phyloP scores from a whole-genome alignment of 2,113 vertebrate genomes.

The Dryoscopus gambensis region DNA sequence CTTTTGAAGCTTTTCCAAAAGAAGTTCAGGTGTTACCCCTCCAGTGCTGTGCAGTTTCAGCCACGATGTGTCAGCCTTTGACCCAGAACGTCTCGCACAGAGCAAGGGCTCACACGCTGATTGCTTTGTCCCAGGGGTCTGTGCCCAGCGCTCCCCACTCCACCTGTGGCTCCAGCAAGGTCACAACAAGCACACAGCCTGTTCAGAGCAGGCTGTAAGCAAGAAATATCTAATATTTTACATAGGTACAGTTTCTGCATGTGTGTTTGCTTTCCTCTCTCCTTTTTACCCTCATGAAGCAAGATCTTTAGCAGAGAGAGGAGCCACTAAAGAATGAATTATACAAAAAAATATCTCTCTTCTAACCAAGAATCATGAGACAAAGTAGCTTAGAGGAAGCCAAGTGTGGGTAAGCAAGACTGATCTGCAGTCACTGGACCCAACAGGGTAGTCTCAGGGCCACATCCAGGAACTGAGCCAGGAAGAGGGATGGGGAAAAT shows the following conservation, averaged over 20 bases:
- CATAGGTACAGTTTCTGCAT: neutral
- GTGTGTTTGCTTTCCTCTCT: neutral
- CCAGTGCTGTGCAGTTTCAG: neutral
- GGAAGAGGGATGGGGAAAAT: neutral
- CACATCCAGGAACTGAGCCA: neutral
- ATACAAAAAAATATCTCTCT: neutral
- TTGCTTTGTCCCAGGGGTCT: neutral
- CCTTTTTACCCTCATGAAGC: neutral
- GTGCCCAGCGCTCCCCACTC: neutral
- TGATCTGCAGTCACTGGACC: neutral
- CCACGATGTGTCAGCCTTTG: neutral
- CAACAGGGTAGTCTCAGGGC: neutral
- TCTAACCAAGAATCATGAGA: neutral
- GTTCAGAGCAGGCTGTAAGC: neutral
- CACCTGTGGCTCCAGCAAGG: neutral
- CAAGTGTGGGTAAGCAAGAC: neutral
- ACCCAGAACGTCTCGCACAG: neutral
- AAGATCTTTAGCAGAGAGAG: neutral
- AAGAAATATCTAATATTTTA: neutral
- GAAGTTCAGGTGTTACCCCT: neutral
- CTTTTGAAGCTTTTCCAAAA: neutral
- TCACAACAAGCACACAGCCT: neutral
- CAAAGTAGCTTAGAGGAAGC: neutral
- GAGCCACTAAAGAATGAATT: neutral
- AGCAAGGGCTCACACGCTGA: neutral